Evolutionary conservation across 2,113 vertebrate genomes (phyloP), one percentile per base, ranked within the genome.

Genomic region (Oostethus manadensis): DNA sequence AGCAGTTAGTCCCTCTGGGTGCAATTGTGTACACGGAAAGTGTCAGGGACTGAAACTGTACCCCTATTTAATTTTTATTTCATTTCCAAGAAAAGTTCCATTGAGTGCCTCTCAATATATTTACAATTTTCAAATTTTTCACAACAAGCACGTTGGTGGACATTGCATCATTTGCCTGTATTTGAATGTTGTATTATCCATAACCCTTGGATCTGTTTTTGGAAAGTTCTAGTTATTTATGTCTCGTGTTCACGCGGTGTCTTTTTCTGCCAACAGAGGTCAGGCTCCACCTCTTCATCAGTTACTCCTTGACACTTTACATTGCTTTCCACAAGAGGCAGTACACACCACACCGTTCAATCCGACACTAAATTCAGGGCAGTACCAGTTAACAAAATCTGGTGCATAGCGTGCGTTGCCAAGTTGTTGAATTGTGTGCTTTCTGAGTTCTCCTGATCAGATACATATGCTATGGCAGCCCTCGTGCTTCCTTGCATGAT

Each of bases 211-310:
- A 33, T 33, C 29, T 33, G 29, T 33, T 33, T 6, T 33, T 33
- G n/a, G n/a, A n/a, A n/a, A n/a, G n/a, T n/a, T n/a, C n/a, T n/a
- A n/a, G 8, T 3, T 42, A 4, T 13, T 42, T 42, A 40, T 40
- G 38, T 42, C 11, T 14, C 35, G 10, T 10, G 29, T 33, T 33
- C 6, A 35, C 65, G 70, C 59, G 71, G 11, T 70, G 18, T 6
- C 10, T 9, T n/a, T 10, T 43, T n/a, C 18, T 1, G 58, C 79
- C 86, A 86, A 63, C 79, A 88, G 89, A 85, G 76, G 86, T 71
- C 74, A 70, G 60, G 58, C 35, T 62, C 53, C 44, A 71, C 83
- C 79, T 51, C 70, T 49, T 63, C 14, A 44, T 26, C 3, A 21
- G 3, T 38, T 7, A 10, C 29, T 33, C 17, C 8, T 11, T 58